Conservation (phyloP, 2,888 invertebrate species). For the Silvanus unidentatus region DNA sequence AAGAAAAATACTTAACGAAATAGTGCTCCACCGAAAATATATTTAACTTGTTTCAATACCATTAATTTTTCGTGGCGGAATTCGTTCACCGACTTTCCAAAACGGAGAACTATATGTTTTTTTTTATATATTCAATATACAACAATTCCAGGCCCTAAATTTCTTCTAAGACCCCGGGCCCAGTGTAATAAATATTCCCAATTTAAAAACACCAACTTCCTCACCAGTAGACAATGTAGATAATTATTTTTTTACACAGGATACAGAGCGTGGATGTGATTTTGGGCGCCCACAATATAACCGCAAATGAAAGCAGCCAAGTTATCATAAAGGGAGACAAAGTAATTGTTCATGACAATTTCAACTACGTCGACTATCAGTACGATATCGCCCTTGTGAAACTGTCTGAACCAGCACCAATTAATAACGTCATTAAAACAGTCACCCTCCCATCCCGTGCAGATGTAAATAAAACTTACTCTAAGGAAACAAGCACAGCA, state of each 20-base stretch:
- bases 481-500: slow-evolving; percentile 12
- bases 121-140: too few relatives aligned
- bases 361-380: slow-evolving; percentile 13
- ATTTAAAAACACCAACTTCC: too few relatives aligned
- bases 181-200: neutral
- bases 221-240: too few relatives aligned
- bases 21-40: too few relatives aligned
- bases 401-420: slow-evolving; percentile 17
- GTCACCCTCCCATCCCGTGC: slow-evolving; percentile 22
- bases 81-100: too few relatives aligned
- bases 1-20: too few relatives aligned
- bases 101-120: too few relatives aligned
- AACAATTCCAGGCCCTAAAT: too few relatives aligned
- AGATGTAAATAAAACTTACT: slow-evolving; percentile 15
- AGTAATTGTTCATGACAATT: slow-evolving; percentile 25
- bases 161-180: too few relatives aligned
- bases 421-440: slow-evolving; percentile 20
- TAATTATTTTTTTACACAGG: neutral
- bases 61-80: too few relatives aligned
- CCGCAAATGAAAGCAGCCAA: slow-evolving; percentile 19
- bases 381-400: slow-evolving; percentile 29
- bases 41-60: too few relatives aligned
- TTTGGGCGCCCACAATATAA: slow-evolving; percentile 29
- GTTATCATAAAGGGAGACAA: slow-evolving; percentile 11
- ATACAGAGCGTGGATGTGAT: slow-evolving; percentile 21